Percentiles rank a stretch among this genome's conserved stretches.
These are phyloP conservation scores for Petrolisthes cinctipes DNA, from an alignment of 2,888 invertebrate species.

Conservation along the genomic window DNA sequence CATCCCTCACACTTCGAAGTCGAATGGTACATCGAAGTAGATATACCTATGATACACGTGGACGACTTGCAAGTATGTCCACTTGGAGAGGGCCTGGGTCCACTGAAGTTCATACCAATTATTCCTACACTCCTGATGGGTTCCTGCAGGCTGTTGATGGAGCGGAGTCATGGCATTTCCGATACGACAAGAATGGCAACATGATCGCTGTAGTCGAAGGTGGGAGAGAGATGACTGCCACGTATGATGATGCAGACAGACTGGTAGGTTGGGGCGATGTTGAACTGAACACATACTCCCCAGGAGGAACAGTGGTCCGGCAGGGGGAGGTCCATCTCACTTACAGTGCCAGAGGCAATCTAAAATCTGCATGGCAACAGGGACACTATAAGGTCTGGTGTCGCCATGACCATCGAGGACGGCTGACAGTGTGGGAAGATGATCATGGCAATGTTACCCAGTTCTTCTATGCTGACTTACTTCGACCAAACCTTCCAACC, in stretches of 20 bases:
- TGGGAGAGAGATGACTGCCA: constrained; percentile 77
- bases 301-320: constrained; percentile 90
- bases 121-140: constrained; percentile 94
- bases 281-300: constrained; percentile 71
- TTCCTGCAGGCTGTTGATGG: constrained; percentile 91
- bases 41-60: constrained; percentile 86
- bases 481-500: constrained; percentile 83
- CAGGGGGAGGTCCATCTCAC: constrained; percentile 92
- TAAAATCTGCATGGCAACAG: constrained; percentile 79
- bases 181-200: constrained; percentile 94
- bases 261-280: constrained; percentile 69
- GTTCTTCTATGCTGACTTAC: constrained; percentile 91
- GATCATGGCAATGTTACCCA: constrained; percentile 93
- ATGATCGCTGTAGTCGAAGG: constrained; percentile 86
- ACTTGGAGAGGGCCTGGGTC: constrained; percentile 79
- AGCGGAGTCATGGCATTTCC: constrained; percentile 90
- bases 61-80: constrained; percentile 86
- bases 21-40: constrained; percentile 83
- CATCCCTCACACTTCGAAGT: constrained; percentile 80
- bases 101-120: constrained; percentile 82
- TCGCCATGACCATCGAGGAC: constrained; percentile 90
- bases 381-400: constrained; percentile 69
- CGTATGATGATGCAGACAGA: constrained; percentile 90
- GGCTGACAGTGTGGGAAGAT: constrained; percentile 90
- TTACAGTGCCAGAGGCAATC: constrained; percentile 92